Conservation (phyloP, 1,140 invertebrate species). For the Drosophila repletoides region DNA sequence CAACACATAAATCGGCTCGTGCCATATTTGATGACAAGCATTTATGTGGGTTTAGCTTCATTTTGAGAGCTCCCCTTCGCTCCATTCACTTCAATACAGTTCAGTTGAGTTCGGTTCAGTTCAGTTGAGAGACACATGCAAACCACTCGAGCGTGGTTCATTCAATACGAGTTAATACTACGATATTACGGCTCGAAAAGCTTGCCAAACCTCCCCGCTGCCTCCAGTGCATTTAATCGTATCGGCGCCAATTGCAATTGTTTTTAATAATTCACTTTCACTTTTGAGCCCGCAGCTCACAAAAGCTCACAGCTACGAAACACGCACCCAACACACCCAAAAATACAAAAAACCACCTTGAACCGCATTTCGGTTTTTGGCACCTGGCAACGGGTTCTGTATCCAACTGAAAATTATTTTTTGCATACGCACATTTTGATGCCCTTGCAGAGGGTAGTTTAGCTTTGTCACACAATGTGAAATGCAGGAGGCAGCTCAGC, state of each 20-base stretch:
- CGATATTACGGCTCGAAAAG: background rate
- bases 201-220: background rate
- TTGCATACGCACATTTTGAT: constrained; percentile 20
- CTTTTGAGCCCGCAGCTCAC: constrained; percentile 37
- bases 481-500: no score
- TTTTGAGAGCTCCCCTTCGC: no score
- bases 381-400: constrained; percentile 30
- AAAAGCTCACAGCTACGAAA: background rate
- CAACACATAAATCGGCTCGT: constrained; percentile 10
- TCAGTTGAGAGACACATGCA: background rate
- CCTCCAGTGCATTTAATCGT: constrained; percentile 27
- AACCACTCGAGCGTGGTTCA: constrained; percentile 19
- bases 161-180: no score
- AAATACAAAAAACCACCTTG: no score
- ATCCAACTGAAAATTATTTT: no score
- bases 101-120: no score
- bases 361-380: constrained; percentile 39
- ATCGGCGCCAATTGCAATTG: constrained; percentile 69
- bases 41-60: constrained; percentile 11
- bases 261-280: constrained; percentile 71
- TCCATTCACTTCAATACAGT: no score
- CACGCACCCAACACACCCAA: constrained; percentile 16
- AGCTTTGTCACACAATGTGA: no score
- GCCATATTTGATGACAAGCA: constrained; percentile 20
- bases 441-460: no score